Percentiles rank a stretch among this genome's conserved stretches.
Conservation (phyloP, 2,888 invertebrate species). For the Leptinotarsa tumamoca region DNA sequence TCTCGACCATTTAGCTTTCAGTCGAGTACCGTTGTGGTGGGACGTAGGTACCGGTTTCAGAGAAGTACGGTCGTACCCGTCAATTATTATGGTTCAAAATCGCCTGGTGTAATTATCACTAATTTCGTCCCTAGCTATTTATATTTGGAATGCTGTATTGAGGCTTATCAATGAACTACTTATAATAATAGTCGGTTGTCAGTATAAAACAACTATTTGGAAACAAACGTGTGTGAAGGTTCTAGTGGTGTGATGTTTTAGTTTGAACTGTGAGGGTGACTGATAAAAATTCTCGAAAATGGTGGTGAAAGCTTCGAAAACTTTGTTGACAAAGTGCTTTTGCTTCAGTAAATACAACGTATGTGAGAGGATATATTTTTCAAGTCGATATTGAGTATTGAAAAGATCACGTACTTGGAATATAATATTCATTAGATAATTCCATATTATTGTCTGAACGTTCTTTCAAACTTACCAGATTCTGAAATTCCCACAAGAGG, state of each 20-base stretch:
- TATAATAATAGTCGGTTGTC: background rate
- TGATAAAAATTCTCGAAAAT: slow-evolving; percentile 20
- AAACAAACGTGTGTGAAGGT: background rate
- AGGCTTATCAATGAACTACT: background rate
- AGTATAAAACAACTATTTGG: background rate
- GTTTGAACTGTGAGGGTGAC: background rate
- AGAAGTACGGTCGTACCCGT: background rate
- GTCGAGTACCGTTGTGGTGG: background rate
- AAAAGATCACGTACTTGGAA: too few species aligned
- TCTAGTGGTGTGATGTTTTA: slow-evolving; percentile 4
- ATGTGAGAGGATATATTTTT: slow-evolving; percentile 3
- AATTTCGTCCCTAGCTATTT: background rate
- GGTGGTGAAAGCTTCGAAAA: slow-evolving; percentile 29
- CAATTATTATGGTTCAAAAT: background rate
- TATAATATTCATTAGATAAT: too few species aligned
- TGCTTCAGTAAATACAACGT: slow-evolving; percentile 24
- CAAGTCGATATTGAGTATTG: background rate
- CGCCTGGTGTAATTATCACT: background rate
- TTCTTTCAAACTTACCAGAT: too few species aligned
- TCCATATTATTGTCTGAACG: too few species aligned
- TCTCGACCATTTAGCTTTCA: background rate
- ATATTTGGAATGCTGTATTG: background rate
- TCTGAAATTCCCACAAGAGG: too few species aligned
- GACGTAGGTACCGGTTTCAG: background rate
- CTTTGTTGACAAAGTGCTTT: slow-evolving; percentile 25